phyloP scores from a whole-genome alignment of 2,113 vertebrate genomes.

The Brachypteracias leptosomus region DNA sequence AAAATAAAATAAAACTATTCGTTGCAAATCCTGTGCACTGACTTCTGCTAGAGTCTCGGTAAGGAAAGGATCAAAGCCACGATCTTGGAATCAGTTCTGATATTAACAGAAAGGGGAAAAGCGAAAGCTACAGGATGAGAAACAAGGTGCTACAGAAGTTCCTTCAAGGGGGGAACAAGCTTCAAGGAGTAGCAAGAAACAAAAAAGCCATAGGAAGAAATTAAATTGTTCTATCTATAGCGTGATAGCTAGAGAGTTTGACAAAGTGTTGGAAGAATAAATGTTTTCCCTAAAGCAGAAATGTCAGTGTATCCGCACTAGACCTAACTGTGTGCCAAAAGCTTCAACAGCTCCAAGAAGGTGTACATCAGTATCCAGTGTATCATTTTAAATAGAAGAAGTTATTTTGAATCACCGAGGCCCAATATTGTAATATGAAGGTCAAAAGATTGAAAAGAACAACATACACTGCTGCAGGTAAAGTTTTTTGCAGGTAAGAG shows the following conservation, averaged over 20 bases:
- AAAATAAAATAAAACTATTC: background rate
- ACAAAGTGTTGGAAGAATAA: constrained; percentile 53
- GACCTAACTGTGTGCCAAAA: constrained; percentile 25
- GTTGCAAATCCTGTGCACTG: background rate
- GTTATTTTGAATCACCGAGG: background rate
- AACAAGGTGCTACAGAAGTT: constrained; percentile 14
- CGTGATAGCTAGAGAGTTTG: constrained; percentile 19
- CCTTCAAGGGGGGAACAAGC: background rate
- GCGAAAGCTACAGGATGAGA: background rate
- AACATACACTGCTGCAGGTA: background rate
- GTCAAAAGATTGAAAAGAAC: background rate
- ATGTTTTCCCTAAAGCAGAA: constrained; percentile 56
- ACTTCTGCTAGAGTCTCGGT: background rate
- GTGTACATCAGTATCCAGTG: background rate
- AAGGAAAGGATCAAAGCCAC: background rate
- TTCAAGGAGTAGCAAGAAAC: background rate
- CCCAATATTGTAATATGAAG: background rate
- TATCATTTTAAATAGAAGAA: background rate
- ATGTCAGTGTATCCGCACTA: constrained; percentile 42
- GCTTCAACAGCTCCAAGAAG: constrained; percentile 22
- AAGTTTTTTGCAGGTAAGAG: background rate
- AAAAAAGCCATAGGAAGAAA: constrained; percentile 2
- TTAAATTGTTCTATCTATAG: constrained; percentile 34
- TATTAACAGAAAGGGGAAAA: background rate
- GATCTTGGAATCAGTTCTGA: background rate